Evolutionary conservation across 2,888 invertebrate species (phyloP).

Genomic region (Polyommatus icarus): DNA sequence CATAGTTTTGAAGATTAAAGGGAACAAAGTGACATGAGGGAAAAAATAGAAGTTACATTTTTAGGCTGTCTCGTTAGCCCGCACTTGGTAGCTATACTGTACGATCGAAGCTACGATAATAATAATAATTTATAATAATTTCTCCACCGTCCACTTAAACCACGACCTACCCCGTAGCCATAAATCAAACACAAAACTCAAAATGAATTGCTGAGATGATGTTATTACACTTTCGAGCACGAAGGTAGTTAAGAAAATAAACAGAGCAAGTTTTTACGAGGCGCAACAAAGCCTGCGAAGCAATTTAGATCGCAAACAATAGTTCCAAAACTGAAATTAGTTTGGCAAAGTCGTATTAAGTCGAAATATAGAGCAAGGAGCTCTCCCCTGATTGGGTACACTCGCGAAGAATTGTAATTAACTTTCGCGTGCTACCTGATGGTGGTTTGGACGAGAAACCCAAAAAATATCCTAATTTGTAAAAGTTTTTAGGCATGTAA

Average conservation of each 20-base stretch:
- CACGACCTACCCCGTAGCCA: not conserved
- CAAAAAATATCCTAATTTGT: not conserved
- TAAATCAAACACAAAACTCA: not conserved
- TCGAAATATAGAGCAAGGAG: slow-evolving; percentile 29
- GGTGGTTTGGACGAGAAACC: not conserved
- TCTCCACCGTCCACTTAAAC: not conserved
- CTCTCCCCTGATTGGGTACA: slow-evolving; percentile 27
- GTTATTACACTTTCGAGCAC: not conserved
- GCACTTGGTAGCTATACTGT: too few relatives aligned
- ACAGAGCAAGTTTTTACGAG: slow-evolving; percentile 22
- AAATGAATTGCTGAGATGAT: slow-evolving; percentile 1
- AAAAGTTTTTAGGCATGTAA: not conserved
- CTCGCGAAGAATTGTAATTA: slow-evolving; percentile 11
- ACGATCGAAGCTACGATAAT: too few relatives aligned
- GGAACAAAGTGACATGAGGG: too few relatives aligned
- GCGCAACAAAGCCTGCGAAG: slow-evolving; percentile 27
- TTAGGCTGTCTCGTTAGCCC: too few relatives aligned
- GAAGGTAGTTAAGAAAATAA: slow-evolving; percentile 11
- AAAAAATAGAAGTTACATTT: too few relatives aligned
- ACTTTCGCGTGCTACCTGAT: not conserved
- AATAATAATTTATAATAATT: too few relatives aligned
- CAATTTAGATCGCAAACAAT: slow-evolving; percentile 30
- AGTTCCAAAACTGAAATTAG: slow-evolving; percentile 34
- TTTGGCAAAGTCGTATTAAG: slow-evolving; percentile 30
- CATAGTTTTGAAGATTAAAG: too few relatives aligned